phyloP scores from a whole-genome alignment of 2,113 vertebrate species.

The Tenebrosternarchus preto region DNA sequence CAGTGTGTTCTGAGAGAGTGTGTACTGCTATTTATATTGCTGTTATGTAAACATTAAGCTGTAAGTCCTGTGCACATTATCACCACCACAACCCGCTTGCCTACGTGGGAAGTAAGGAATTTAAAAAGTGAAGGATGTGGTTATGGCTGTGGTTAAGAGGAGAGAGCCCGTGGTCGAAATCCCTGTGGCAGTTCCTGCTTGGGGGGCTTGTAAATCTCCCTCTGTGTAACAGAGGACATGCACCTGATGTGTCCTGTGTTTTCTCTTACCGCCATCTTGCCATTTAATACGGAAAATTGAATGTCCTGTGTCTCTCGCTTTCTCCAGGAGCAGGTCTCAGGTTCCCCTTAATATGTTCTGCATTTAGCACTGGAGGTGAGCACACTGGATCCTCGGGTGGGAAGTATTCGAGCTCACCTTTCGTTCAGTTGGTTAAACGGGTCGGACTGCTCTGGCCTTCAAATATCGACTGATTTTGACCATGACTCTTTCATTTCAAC shows the following conservation, averaged over 20 bases:
- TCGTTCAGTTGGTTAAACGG: constrained; percentile 1
- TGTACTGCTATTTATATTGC: constrained; percentile 51
- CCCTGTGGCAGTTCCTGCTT: neutral
- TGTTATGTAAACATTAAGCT: constrained; percentile 12
- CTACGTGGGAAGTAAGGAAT: neutral
- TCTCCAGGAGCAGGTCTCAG: neutral
- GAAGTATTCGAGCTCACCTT: neutral
- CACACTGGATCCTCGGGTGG: neutral
- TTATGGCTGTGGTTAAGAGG: constrained; percentile 32
- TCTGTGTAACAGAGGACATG: constrained; percentile 34
- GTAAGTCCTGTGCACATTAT: constrained; percentile 18
- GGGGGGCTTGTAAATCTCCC: constrained; percentile 30
- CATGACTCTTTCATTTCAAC: constrained; percentile 37
- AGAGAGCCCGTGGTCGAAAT: neutral
- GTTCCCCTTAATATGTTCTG: neutral
- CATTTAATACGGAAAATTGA: constrained; percentile 25
- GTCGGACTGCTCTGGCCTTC: constrained; percentile 24
- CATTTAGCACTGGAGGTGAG: neutral
- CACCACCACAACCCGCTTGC: neutral
- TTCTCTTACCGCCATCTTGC: constrained; percentile 12
- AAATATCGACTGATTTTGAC: constrained; percentile 19
- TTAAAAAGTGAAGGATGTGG: neutral
- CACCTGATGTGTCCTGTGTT: constrained; percentile 19
- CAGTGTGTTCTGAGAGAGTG: constrained; percentile 43
- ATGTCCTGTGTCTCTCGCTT: constrained; percentile 4